A percentile compares a stretch with the other conserved stretches of the same genome.
phyloP scores from a whole-genome alignment of 2,888 invertebrate species.

The Cephus runcator region DNA sequence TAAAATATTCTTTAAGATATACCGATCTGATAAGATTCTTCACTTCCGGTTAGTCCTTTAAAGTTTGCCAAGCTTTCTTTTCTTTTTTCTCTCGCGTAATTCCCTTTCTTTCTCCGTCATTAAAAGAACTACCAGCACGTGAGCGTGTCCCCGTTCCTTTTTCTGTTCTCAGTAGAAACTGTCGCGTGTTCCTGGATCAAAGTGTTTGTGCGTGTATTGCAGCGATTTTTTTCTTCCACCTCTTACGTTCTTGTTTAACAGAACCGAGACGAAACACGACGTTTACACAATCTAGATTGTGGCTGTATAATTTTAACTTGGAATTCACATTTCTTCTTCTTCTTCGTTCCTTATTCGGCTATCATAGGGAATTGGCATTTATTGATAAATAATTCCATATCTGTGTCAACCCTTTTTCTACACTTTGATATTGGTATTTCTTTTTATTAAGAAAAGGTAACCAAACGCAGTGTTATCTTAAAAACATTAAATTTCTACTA shows the following conservation, averaged over 20 bases:
- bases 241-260: not conserved
- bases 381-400: not conserved
- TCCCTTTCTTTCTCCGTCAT: not conserved
- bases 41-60: not conserved
- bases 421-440: not conserved
- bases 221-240: not conserved
- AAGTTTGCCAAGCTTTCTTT: not conserved
- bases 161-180: not conserved
- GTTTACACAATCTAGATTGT: not conserved
- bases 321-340: not conserved
- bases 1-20: not conserved
- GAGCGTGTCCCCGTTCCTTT: not conserved
- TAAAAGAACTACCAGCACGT: not conserved
- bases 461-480: not conserved
- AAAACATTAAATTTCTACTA: not conserved
- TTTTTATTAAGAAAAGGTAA: not conserved
- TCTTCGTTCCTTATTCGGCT: no score
- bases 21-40: not conserved
- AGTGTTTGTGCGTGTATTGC: not conserved
- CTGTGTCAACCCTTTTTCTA: not conserved
- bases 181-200: not conserved
- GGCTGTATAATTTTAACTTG: not conserved
- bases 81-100: not conserved
- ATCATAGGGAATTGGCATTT: not conserved
- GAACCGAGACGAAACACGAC: not conserved